Percentiles rank a stretch among this genome's conserved stretches.
Conservation (phyloP, 2,888 invertebrate genomes). For the Drosophila fungiperda region DNA sequence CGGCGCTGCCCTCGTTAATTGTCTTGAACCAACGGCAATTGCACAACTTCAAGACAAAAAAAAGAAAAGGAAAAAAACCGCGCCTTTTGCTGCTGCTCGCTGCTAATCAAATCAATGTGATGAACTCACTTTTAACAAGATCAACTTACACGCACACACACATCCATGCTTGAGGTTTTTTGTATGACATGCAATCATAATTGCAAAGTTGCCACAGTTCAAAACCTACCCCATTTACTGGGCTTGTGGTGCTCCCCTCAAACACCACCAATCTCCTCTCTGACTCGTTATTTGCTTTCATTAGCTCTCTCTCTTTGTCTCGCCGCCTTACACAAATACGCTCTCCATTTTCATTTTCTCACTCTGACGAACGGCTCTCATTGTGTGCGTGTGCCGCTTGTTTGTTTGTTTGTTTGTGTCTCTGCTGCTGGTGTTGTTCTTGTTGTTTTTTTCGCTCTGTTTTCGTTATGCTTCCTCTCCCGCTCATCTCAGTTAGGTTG, state of each 20-base stretch:
- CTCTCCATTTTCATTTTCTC: constrained; percentile 24
- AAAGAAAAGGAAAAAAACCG: constrained; percentile 30
- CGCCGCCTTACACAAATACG: constrained; percentile 17
- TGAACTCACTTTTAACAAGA: constrained; percentile 62
- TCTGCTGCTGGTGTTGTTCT: constrained; percentile 13
- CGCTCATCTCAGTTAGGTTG: constrained; percentile 32
- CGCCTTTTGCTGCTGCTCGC: constrained; percentile 32
- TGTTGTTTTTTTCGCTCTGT: constrained; percentile 46
- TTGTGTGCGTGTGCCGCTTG: constrained; percentile 48
- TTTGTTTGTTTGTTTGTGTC: constrained; percentile 40
- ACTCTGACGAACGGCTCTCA: constrained; percentile 29
- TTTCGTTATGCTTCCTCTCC: constrained; percentile 45
- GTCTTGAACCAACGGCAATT: constrained; percentile 35
- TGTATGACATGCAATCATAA: constrained; percentile 61
- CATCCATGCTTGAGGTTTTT: constrained; percentile 3
- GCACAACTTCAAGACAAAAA: constrained; percentile 36
- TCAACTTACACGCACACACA: constrained; percentile 34
- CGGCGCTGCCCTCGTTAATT: constrained; percentile 46
- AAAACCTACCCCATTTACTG: constrained; percentile 61
- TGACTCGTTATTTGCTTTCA: constrained; percentile 16
- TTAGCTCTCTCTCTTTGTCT: constrained; percentile 37
- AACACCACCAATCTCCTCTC: background rate
- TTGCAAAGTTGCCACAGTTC: constrained; percentile 53
- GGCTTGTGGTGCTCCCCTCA: constrained; percentile 8
- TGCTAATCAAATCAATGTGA: constrained; percentile 65